Evolutionary conservation across 2,113 vertebrate genomes (phyloP), one percentile per base, ranked within the genome.

Genomic region (Petrocephalus microphthalmus): DNA sequence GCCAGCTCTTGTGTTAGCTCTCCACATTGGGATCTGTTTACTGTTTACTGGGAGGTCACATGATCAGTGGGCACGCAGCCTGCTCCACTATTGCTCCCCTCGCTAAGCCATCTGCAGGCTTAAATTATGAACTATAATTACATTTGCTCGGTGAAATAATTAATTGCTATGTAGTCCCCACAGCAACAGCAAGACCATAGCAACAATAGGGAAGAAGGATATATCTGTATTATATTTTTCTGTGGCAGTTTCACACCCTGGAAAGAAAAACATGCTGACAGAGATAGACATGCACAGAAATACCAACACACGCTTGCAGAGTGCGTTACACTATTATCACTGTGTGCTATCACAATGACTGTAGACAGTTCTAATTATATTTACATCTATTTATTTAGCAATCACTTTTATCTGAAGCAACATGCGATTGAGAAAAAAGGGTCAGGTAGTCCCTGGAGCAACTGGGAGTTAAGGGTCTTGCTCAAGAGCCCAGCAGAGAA

Each of bases 171-270:
- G 82, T 52, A 47, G 8, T 84, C n/a, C 45, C 82, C 82, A 52
- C 45, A 49, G 82, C 82, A 84, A 84, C 82, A 84, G 82, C 20
- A 84, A 84, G 42, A 84, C 19, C 81, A 84, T 49, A 84, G 49
- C 42, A 52, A 52, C 49, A 84, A 84, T 11, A 78, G 71, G 37
- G 71, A 78, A 74, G 29, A 74, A 78, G 33, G 71, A 84, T 15
- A 84, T 19, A 20, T 84, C 42, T 51, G 25, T 82, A 0, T 84
- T 51, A 42, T 84, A 49, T 51, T 84, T 11, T 49, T 22, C 82
- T 47, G 45, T 84, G 4, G 37, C 81, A 84, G 82, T 52, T 52
- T 84, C 10, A 2, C 47, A 51, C 45, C 22, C 45, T 49, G 82
- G 13, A 52, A n/a, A 49, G 49, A 25, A 84, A 84, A 51, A 84